Base-by-base conservation (phyloP, 1,140 invertebrate species). In the Brachionus calyciflorus region DNA sequence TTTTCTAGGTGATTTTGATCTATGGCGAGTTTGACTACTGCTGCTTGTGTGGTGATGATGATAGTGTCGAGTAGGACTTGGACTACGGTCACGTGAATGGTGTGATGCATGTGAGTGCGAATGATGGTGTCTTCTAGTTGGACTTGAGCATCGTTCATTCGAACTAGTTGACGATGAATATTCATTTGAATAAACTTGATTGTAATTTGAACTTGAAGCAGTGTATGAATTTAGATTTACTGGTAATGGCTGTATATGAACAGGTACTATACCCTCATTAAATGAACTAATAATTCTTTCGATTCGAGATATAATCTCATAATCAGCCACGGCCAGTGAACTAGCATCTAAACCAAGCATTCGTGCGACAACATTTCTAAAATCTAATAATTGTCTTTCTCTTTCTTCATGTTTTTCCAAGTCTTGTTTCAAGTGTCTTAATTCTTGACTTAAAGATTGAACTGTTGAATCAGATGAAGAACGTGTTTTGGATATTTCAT, bases 331-430 rank as follows among this genome's bases (percentile, higher is more conserved):
- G 7, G 84, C 84, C 68, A 85, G 78, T 0, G 84, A 81, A 57
- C 81, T 83, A 26, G 84, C 80, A 53, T 85, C 83, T 6, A 85
- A 78, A 21, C 84, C 84, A 26, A 85, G 79, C 84, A 85, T 85
- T 28, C 84, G 79, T 0, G 83, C 79, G 5, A 85, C 79, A 10
- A 85, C 83, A 57, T 70, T 79, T 37, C 84, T 81, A 78, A 85
- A 82, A 73, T 85, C 84, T 17, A 85, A 60, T 63, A 85, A 69
- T 81, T 83, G 81, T 79, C 82, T 82, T 77, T 85, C 84, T 78
- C 83, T 81, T 55, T 81, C 80, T 73, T 82, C 81, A 17, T 81
- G 78, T 26, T 81, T 80, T 10, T 82, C 79, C n/a, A 85, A 75
- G 17, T 82, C 80, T 44, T 79, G 80, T 78, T 85, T 85, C 4